phyloP scores from a whole-genome alignment of 2,888 invertebrate species.

The Rambutsinella grinnellia region DNA sequence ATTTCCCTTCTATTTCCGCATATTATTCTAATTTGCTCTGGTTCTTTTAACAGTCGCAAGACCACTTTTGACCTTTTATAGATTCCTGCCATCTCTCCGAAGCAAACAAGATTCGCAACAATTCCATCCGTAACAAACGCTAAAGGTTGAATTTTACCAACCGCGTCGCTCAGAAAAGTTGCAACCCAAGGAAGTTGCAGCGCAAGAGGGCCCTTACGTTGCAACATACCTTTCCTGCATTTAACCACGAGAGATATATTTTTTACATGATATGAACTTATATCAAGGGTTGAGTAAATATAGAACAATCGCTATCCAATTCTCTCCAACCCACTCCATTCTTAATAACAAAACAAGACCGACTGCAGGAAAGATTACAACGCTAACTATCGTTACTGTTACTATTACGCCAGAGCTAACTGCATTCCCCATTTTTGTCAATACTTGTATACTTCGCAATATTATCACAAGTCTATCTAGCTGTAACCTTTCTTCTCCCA shows the following conservation, averaged over 20 bases:
- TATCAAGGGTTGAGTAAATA: too few species aligned
- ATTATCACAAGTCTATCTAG: not conserved
- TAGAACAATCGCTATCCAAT: too few species aligned
- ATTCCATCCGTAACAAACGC: not conserved
- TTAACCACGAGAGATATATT: not conserved
- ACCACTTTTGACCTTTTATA: not conserved
- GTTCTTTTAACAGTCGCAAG: not conserved
- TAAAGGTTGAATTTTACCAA: too few species aligned
- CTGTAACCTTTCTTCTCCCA: not conserved
- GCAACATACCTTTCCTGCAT: too few species aligned
- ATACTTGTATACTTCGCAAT: not conserved
- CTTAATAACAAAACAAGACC: not conserved
- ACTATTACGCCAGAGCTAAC: not conserved
- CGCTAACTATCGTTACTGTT: not conserved
- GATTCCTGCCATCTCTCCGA: not conserved
- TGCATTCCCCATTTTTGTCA: not conserved
- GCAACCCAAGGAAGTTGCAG: too few species aligned
- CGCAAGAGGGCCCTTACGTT: too few species aligned
- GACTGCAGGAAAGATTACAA: not conserved
- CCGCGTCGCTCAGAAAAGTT: too few species aligned
- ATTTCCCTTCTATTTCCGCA: not conserved
- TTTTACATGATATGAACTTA: not conserved
- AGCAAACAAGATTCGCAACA: not conserved
- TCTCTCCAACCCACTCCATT: too few species aligned
- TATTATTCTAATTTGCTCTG: too few species aligned